Evolutionary conservation across 2,113 vertebrate genomes (phyloP).

Genomic region (Hydrolagus affinis): DNA sequence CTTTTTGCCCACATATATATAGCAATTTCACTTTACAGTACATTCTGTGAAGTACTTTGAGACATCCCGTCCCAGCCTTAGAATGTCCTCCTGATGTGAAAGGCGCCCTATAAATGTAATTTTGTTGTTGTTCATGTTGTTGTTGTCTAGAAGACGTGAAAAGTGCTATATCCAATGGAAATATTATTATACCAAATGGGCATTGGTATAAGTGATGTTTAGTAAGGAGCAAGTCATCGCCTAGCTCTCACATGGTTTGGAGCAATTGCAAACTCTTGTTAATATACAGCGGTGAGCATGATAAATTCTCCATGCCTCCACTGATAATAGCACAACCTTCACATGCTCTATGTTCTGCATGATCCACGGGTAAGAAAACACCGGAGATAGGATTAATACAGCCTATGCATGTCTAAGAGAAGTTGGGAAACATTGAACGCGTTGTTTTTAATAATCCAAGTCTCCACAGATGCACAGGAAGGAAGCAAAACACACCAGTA

Average conservation of each 20-base stretch:
- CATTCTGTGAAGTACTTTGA: too few species aligned
- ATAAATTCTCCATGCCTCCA: neutral
- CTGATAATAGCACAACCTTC: neutral
- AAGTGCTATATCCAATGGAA: too few species aligned
- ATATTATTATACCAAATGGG: slow-evolving; percentile 15
- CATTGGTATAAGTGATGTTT: neutral
- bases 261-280: neutral
- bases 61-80: too few species aligned
- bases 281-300: neutral
- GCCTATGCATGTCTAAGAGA: neutral
- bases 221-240: neutral
- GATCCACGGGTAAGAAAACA: neutral
- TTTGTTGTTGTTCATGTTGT: too few species aligned
- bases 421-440: neutral
- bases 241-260: neutral
- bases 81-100: too few species aligned
- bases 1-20: too few species aligned
- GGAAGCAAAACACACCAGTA: neutral
- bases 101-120: too few species aligned
- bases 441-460: neutral
- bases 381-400: neutral
- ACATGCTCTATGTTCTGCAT: neutral
- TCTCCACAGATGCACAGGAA: neutral
- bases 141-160: too few species aligned
- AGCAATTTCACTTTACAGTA: too few species aligned